phyloP scores from a whole-genome alignment of 2,113 vertebrate species.

The Sprattus sprattus region DNA sequence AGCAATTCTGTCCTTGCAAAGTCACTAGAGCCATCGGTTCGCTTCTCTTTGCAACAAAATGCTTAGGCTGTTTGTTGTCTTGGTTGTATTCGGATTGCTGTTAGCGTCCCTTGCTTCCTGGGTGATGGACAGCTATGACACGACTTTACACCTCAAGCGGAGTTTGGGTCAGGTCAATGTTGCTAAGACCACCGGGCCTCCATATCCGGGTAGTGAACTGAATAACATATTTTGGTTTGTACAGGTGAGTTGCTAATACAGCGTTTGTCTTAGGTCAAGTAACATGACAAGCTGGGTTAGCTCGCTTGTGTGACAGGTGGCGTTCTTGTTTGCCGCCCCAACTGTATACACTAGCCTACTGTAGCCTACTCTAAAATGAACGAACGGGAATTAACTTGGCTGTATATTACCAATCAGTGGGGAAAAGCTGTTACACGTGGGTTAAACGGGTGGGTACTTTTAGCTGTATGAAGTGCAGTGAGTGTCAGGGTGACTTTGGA shows the following conservation, averaged over 20 bases:
- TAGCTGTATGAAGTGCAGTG: not conserved
- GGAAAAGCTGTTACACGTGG: not conserved
- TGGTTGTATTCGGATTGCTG: constrained; percentile 72
- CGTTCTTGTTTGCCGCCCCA: not conserved
- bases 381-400: no score
- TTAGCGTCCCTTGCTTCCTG: constrained; percentile 71
- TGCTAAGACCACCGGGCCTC: constrained; percentile 44
- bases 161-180: constrained; percentile 46
- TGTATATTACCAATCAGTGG: no score
- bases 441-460: no score
- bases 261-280: not conserved
- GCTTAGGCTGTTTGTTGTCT: constrained; percentile 64
- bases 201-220: constrained; percentile 67
- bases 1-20: not conserved
- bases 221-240: constrained; percentile 80
- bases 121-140: constrained; percentile 75
- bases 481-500: not conserved
- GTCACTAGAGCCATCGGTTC: constrained; percentile 41
- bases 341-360: not conserved
- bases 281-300: not conserved
- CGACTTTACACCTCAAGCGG: constrained; percentile 63
- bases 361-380: not conserved
- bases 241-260: constrained; percentile 71
- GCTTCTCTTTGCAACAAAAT: constrained; percentile 60
- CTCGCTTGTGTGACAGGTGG: not conserved